Evolutionary conservation across 1,140 invertebrate species (phyloP).

Genomic region (Gonatopus flavifemur): DNA sequence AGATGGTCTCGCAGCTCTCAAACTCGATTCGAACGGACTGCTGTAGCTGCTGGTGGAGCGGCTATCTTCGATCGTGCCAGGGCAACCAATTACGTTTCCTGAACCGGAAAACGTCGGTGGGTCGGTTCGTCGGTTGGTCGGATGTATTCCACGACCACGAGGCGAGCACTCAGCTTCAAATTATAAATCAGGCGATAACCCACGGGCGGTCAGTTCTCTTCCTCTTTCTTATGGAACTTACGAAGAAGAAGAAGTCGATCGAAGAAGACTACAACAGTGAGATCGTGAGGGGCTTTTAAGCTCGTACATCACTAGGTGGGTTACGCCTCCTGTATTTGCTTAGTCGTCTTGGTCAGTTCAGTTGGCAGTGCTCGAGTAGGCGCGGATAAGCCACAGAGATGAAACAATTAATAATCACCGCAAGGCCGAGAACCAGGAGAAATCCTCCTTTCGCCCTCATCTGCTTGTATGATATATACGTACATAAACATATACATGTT

Average conservation of each 20-base stretch:
- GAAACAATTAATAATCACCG: constrained; percentile 56
- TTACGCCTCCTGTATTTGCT: constrained; percentile 58
- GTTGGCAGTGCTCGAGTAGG: constrained; percentile 46
- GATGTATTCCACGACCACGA: constrained; percentile 18
- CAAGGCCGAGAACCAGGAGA: constrained; percentile 30
- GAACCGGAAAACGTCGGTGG: constrained; percentile 53
- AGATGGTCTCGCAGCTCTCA: constrained; percentile 11
- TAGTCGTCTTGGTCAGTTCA: too few species aligned
- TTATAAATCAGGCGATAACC: constrained; percentile 53
- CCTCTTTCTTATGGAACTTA: neutral
- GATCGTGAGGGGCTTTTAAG: constrained; percentile 54
- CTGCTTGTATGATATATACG: too few species aligned
- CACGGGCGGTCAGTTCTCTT: constrained; percentile 20
- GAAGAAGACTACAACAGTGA: too few species aligned
- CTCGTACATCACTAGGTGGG: constrained; percentile 53
- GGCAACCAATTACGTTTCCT: constrained; percentile 56
- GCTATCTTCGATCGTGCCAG: constrained; percentile 45
- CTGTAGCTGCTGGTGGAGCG: too few species aligned
- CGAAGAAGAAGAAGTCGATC: too few species aligned
- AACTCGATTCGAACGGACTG: constrained; percentile 26
- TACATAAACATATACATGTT: too few species aligned
- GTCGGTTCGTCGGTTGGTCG: constrained; percentile 21
- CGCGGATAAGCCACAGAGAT: constrained; percentile 50
- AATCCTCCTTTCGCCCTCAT: too few species aligned
- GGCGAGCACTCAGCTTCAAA: constrained; percentile 40